These are phyloP conservation scores for Helleia helle DNA, from an alignment of 2,888 invertebrate genomes.

Conservation along the genomic window DNA sequence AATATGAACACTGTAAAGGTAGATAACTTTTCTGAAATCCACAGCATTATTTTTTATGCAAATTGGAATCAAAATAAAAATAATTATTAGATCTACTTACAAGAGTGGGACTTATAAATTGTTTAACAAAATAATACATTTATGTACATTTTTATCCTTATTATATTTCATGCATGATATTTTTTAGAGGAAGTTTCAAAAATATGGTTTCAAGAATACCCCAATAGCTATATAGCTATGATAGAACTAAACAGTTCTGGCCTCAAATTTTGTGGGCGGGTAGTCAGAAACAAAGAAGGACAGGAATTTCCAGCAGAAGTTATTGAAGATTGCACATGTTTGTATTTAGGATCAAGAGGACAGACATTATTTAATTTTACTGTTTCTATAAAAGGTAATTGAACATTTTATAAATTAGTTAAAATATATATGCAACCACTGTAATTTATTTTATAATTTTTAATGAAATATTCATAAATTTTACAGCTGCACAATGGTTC, in stretches of 20 bases:
- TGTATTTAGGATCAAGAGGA: conserved; percentile 79
- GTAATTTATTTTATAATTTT: no score
- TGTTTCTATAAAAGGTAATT: conserved; percentile 65
- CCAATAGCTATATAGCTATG: conserved; percentile 42
- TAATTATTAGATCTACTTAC: no score
- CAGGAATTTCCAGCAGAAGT: conserved; percentile 32
- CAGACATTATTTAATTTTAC: conserved; percentile 78
- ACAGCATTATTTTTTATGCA: no score
- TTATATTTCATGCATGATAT: no score
- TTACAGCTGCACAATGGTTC: conserved; percentile 73
- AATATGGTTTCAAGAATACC: conserved; percentile 41
- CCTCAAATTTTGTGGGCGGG: conserved; percentile 42
- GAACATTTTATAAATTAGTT: no score
- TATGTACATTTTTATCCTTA: no score
- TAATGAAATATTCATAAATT: background rate
- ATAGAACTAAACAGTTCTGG: conserved; percentile 35
- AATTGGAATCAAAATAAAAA: no score
- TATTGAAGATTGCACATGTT: conserved; percentile 69
- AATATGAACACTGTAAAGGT: conserved; percentile 77
- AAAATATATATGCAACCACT: no score
- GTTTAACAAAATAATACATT: no score
- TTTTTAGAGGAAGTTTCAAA: conserved; percentile 39
- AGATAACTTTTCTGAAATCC: no score
- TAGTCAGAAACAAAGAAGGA: conserved; percentile 33
- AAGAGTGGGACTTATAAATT: no score